These are phyloP conservation scores for Clivina fossor DNA, from an alignment of 2,888 invertebrate species.

Conservation along the genomic window DNA sequence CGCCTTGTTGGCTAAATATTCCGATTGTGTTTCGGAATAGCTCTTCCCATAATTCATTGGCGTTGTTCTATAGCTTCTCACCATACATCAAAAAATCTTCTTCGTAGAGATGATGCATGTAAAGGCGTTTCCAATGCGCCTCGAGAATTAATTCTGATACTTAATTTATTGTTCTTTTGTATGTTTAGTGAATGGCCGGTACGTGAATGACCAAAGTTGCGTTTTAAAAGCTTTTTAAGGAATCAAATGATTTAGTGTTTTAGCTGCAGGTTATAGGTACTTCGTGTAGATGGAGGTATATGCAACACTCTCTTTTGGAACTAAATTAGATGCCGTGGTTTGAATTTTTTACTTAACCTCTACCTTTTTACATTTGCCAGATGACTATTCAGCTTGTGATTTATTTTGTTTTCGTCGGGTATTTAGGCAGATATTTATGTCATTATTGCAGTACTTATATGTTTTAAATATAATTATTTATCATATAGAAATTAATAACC, in stretches of 20 bases:
- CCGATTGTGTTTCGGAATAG: constrained; percentile 33
- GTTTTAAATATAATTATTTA: no score
- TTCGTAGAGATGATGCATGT: not conserved
- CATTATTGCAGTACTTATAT: no score
- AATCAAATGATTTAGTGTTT: constrained; percentile 10
- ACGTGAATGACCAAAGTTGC: constrained; percentile 12
- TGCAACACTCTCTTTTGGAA: no score
- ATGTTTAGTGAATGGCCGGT: constrained; percentile 18
- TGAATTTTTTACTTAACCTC: no score
- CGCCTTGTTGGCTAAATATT: constrained; percentile 36
- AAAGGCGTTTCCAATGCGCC: constrained; percentile 24
- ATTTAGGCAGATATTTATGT: no score
- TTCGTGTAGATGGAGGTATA: no score
- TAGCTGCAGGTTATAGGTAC: no score
- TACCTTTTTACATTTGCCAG: no score
- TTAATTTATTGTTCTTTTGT: constrained; percentile 32
- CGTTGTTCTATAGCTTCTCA: constrained; percentile 24
- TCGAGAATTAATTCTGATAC: constrained; percentile 30
- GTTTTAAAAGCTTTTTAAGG: constrained; percentile 17
- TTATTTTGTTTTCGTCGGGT: no score
- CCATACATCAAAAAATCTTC: constrained; percentile 29
- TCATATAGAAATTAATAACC: no score
- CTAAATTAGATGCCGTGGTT: no score
- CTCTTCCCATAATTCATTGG: constrained; percentile 28
- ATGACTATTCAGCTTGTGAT: no score